A percentile compares a stretch with the other conserved stretches of the same genome.
Conservation (phyloP, 2,888 invertebrate genomes). For the Tanytarsus gracilentus region DNA sequence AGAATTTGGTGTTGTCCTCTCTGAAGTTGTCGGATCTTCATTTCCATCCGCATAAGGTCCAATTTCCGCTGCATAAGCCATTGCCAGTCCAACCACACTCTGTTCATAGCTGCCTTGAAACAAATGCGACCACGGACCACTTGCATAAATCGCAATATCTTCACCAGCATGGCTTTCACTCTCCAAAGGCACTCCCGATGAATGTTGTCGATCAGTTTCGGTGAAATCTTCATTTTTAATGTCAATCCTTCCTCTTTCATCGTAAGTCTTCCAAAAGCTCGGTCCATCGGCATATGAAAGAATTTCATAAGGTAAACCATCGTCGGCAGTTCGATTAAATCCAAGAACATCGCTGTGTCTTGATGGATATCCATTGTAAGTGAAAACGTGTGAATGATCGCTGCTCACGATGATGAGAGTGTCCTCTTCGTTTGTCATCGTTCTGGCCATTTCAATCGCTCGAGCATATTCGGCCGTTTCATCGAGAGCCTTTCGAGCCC, state of each 20-base stretch:
- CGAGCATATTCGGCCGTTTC: conserved; percentile 59
- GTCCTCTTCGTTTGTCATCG: conserved; percentile 54
- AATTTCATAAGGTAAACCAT: too few relatives aligned
- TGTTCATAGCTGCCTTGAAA: conserved; percentile 70
- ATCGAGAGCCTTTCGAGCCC: conserved; percentile 39
- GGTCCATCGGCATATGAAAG: conserved; percentile 5
- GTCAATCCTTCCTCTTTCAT: too few relatives aligned
- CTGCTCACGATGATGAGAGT: conserved; percentile 74
- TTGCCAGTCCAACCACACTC: conserved; percentile 62
- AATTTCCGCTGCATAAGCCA: conserved; percentile 61
- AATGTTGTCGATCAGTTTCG: too few relatives aligned
- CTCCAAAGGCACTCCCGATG: too few relatives aligned
- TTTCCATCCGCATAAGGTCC: conserved; percentile 44
- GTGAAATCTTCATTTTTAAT: too few relatives aligned
- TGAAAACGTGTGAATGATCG: conserved; percentile 73
- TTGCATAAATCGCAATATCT: too few relatives aligned
- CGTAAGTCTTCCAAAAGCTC: conserved; percentile 33
- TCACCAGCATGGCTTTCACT: too few relatives aligned
- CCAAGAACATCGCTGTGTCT: conserved; percentile 31
- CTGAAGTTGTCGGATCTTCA: not conserved
- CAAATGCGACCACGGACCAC: too few relatives aligned
- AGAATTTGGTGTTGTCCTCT: not conserved
- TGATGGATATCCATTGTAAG: conserved; percentile 60
- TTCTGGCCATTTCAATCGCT: conserved; percentile 55
- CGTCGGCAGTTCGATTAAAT: not conserved